These are phyloP conservation scores for Pangasianodon gigas DNA, from an alignment of 2,113 vertebrate genomes.

Conservation along the genomic window DNA sequence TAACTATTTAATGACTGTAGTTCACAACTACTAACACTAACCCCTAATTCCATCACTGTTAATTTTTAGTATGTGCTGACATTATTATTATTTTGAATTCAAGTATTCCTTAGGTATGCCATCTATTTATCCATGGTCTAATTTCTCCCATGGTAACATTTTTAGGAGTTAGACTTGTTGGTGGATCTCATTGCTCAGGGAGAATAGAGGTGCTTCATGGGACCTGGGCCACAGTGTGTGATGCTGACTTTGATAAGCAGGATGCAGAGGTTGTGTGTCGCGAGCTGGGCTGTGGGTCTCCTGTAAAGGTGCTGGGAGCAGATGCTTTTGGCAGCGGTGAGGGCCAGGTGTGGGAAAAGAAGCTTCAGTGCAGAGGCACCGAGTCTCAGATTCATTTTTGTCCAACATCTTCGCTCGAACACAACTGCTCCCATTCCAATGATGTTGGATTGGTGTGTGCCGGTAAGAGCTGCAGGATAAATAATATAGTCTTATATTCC, in stretches of 20 bases:
- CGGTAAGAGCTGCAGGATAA: conserved; percentile 2
- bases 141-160: not conserved
- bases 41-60: not conserved
- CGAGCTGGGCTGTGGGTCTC: conserved; percentile 26
- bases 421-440: conserved; percentile 29
- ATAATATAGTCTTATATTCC: not conserved
- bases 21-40: not conserved
- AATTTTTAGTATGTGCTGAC: not conserved
- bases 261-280: conserved; percentile 34
- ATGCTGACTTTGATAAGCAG: not conserved
- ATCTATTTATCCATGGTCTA: not conserved
- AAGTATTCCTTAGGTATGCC: not conserved
- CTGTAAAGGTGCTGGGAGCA: not conserved
- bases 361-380: conserved; percentile 4
- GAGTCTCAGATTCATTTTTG: conserved; percentile 43
- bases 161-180: not conserved
- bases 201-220: conserved; percentile 16
- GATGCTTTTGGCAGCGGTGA: not conserved
- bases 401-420: not conserved
- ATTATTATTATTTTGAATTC: too few species aligned
- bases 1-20: not conserved
- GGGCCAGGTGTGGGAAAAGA: not conserved
- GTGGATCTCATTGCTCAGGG: conserved; percentile 23
- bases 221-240: conserved; percentile 6
- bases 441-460: conserved; percentile 38